A percentile compares a stretch with the other conserved stretches of the same genome.
These are phyloP conservation scores for Plecotus auritus DNA, from an alignment of 2,113 vertebrate species.

Conservation along the genomic window DNA sequence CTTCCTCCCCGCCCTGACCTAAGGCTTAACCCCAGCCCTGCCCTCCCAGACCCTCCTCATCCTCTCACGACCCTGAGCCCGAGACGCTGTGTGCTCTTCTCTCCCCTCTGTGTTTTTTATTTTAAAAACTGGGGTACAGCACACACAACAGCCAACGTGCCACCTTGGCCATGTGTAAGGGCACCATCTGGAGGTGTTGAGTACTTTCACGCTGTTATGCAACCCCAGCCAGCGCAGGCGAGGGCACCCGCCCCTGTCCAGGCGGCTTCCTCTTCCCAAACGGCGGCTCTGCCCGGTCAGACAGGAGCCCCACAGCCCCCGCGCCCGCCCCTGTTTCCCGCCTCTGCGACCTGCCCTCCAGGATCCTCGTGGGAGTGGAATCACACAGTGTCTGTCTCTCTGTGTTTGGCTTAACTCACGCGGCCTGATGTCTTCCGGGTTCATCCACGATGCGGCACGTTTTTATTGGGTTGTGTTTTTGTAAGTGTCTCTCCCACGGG, in stretches of 20 bases:
- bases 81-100: accelerated
- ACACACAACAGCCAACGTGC: not conserved
- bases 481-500: not conserved
- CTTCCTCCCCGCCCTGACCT: not conserved
- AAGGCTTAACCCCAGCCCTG: not conserved
- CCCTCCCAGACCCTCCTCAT: too few species aligned
- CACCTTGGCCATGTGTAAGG: not conserved
- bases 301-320: not conserved
- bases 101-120: not conserved
- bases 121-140: not conserved
- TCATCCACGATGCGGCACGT: not conserved
- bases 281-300: not conserved
- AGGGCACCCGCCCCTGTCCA: too few species aligned
- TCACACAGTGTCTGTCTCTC: accelerated
- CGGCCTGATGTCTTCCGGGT: not conserved
- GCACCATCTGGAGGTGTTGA: accelerated
- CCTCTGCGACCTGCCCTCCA: not conserved
- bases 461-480: not conserved
- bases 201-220: accelerated
- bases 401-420: not conserved
- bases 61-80: not conserved
- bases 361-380: accelerated
- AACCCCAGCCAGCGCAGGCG: too few species aligned
- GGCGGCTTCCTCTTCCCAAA: not conserved
- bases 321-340: not conserved